Conservation (phyloP, 2,113 vertebrate species). For the Orthonyx spaldingii region DNA sequence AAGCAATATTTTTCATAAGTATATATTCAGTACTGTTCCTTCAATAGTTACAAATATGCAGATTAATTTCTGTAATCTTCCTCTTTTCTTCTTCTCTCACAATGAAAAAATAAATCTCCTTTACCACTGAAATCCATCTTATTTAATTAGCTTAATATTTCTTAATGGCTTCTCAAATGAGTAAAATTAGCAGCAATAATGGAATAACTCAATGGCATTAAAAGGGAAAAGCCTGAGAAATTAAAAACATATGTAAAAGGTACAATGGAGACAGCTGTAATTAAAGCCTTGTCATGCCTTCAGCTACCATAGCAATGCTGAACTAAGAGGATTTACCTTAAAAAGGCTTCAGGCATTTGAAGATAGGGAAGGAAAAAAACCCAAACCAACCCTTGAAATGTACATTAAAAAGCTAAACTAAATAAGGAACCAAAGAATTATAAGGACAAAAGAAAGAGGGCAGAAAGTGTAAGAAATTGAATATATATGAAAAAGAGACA, state of each 20-base stretch:
- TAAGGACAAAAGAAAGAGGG: background rate
- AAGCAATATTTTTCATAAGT: background rate
- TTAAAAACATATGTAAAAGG: background rate
- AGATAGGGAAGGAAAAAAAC: rapidly evolving
- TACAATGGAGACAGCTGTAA: background rate
- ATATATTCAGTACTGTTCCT: background rate
- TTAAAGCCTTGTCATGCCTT: background rate
- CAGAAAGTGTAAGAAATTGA: background rate
- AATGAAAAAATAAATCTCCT: background rate
- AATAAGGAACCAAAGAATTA: background rate
- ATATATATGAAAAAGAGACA: background rate
- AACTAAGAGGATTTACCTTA: conserved; percentile 22
- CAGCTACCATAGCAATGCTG: background rate
- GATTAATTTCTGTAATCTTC: background rate
- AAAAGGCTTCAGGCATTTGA: background rate
- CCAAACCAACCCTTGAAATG: background rate
- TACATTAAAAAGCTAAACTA: background rate
- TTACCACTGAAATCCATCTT: background rate
- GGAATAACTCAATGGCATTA: background rate
- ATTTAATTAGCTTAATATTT: conserved; percentile 8
- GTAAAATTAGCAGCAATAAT: conserved; percentile 18
- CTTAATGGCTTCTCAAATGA: background rate
- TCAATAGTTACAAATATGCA: background rate
- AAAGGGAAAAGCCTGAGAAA: background rate
- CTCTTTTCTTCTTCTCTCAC: background rate